phyloP scores from a whole-genome alignment of 2,888 invertebrate genomes.

The Cremastobaeus sp. region DNA sequence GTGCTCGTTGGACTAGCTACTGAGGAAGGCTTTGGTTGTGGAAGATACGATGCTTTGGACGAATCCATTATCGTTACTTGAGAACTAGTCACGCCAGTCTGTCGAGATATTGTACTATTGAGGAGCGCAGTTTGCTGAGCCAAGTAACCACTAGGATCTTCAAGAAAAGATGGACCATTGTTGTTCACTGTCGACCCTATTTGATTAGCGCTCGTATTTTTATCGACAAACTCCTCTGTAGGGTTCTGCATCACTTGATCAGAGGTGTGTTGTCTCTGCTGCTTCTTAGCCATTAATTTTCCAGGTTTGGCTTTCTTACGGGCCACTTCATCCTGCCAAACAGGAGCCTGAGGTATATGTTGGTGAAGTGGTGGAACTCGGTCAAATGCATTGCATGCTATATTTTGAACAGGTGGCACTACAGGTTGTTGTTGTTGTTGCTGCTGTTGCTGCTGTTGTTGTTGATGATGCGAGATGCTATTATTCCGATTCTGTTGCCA shows the following conservation, averaged over 20 bases:
- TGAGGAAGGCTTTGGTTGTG: slow-evolving; percentile 75
- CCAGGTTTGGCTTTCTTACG: slow-evolving; percentile 81
- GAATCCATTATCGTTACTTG: slow-evolving; percentile 69
- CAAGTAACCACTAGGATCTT: slow-evolving; percentile 93
- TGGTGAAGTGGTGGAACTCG: slow-evolving; percentile 87
- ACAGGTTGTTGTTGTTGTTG: slow-evolving; percentile 60
- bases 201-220: slow-evolving; percentile 67
- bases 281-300: slow-evolving; percentile 80
- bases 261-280: slow-evolving; percentile 70
- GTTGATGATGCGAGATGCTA: slow-evolving; percentile 63
- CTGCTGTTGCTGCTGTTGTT: slow-evolving; percentile 63
- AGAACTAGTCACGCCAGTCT: slow-evolving; percentile 79
- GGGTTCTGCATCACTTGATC: slow-evolving; percentile 69
- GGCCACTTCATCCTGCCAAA: slow-evolving; percentile 81
- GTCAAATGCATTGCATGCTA: slow-evolving; percentile 82
- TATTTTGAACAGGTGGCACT: slow-evolving; percentile 68
- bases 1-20: slow-evolving; percentile 72
- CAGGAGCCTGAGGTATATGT: slow-evolving; percentile 81
- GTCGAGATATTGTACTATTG: slow-evolving; percentile 89
- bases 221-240: slow-evolving; percentile 72
- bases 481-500: slow-evolving; percentile 80
- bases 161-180: slow-evolving; percentile 89
- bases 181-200: slow-evolving; percentile 67
- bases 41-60: slow-evolving; percentile 70
- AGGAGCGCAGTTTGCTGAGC: slow-evolving; percentile 93